A percentile compares a stretch with the other conserved stretches of the same genome.
Evolutionary conservation across 2,797 vertebrate genomes (phyloP).

Genomic region (Apogon hyalosoma): DNA sequence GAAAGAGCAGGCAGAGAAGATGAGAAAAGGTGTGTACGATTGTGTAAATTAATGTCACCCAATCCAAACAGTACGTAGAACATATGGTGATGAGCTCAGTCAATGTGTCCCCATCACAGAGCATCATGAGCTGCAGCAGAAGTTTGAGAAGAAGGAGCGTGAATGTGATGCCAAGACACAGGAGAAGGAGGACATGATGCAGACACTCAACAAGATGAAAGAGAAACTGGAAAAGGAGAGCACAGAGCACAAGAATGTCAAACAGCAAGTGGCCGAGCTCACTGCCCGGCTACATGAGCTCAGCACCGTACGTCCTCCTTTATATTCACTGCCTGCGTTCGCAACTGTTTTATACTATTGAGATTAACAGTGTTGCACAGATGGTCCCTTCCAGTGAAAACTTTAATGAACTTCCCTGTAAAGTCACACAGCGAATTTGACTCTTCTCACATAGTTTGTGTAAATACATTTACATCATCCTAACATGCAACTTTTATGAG

Average conservation of each 20-base stretch:
- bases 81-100: background rate
- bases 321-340: background rate
- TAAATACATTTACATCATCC: too few relatives aligned
- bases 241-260: constrained; percentile 93
- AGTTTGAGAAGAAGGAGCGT: constrained; percentile 95
- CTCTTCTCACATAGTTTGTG: too few relatives aligned
- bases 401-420: too few relatives aligned
- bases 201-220: constrained; percentile 99
- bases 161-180: constrained; percentile 98
- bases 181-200: constrained; percentile 99
- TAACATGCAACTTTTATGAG: too few relatives aligned
- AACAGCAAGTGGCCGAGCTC: constrained; percentile 94
- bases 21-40: constrained; percentile 92
- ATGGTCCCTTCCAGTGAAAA: too few relatives aligned
- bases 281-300: constrained; percentile 90
- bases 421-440: too few relatives aligned
- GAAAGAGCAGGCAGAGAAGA: constrained; percentile 99
- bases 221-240: constrained; percentile 97
- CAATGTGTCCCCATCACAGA: constrained; percentile 80
- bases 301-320: constrained; percentile 85
- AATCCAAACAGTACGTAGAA: background rate
- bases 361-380: background rate
- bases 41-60: background rate
- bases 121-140: constrained; percentile 96
- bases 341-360: background rate